Base-by-base conservation (phyloP, 2,888 invertebrate genomes). In the Patella ulyssiponensis region DNA sequence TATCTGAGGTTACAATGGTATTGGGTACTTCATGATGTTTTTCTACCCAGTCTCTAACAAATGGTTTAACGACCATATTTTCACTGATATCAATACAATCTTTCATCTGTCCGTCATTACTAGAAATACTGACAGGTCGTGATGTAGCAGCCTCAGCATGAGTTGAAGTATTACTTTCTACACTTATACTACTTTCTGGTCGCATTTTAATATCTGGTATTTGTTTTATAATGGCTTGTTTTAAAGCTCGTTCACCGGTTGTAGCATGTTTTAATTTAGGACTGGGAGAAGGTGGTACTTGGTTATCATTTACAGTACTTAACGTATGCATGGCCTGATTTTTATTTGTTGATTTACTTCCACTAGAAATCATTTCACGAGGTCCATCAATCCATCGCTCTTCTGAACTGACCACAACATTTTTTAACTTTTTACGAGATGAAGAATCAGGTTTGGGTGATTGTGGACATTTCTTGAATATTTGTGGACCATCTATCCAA, bases 401-500 rank as follows among this genome's bases (percentile, higher is more conserved):
- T 76, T 87, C 97, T 96, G 89, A 97, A 84, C 87, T 85, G 79
- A 87, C 87, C 76, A 64, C 64, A 69, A n/a, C 69, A n/a, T 12
- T 69, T 1, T 15, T 69, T 77, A 77, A 72, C 77, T 97, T 97
- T 75, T 64, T 64, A 23, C 64, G 20, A 44, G 76, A 71, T 4
- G 64, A 78, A 7, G 76, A 72, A n/a, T 73, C 74, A 12, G 79
- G 75, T 11, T 77, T 71, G 52, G 75, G 69, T 15, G 56, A 54
- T 23, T 71, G 71, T 23, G 73, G 75, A 3, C 53, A 69, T 14
- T 82, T 81, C 69, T 86, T 96, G 95, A 1, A 83, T 58, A 87
- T 86, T 27, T 87, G 83, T n/a, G 98, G 98, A 0, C 98, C 98
- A 91, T 98, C 98, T 76, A 98, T 96, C 98, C 98, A 98, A 3